Evolutionary conservation across 2,797 vertebrate species (phyloP), one percentile per base, ranked within the genome.

Genomic region (Argyrosomus regius): DNA sequence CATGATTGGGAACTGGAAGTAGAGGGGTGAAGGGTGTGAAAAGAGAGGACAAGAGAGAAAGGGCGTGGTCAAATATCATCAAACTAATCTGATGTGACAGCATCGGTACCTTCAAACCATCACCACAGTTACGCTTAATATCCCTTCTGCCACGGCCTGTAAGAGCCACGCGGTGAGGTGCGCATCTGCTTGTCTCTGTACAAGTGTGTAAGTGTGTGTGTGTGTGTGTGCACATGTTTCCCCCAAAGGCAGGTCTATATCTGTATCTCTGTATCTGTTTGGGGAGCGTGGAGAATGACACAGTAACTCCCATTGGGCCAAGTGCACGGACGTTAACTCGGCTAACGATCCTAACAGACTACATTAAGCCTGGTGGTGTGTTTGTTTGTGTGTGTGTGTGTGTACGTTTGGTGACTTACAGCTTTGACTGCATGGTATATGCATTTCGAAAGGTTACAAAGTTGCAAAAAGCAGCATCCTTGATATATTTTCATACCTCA

Each of bases 1-100:
- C 52, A 62, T 28, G 12, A 75, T 31, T 59, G 45, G 59, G 28
- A 62, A 71, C 41, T 48, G 24, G 46, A 63, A 31, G 28, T 11
- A 17, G n/a, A 54, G 26, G 14, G 45, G 31, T 57, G n/a, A 16
- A 45, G 17, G 57, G 24, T 43, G 52, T 45, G 45, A 75, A 60
- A 60, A 52, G 63, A 72, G 8, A 54, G 43, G 84, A 72, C 65
- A 78, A 81, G 46, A 61, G 35, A 31, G 60, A 63, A 66, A 66
- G 66, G 83, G 83, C 1, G 80, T 78, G 88, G 77, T 64, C 82
- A 82, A 63, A 81, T 50, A 26, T 56, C 67, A 41, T 91, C 88
- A 86, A 63, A 75, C 77, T 93, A 93, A 95, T 95, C 86, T 57
- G 78, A 93, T 89, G 88, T 89, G 93, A 94, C 94, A 92, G 88